phyloP scores from a whole-genome alignment of 2,797 vertebrate species.

The Pangasius macronema region DNA sequence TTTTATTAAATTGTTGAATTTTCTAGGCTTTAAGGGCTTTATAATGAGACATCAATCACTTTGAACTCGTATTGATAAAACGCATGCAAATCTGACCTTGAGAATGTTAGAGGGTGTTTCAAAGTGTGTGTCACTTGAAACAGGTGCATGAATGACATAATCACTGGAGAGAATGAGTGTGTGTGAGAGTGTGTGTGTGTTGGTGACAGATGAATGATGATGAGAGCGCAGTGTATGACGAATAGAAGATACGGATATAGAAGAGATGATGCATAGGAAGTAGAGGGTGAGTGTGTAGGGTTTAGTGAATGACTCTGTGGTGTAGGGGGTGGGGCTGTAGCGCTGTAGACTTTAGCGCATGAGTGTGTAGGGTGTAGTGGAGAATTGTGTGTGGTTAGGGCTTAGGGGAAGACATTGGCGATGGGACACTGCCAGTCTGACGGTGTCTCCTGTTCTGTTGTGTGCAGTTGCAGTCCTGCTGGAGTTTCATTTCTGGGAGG shows the following conservation, averaged over 20 bases:
- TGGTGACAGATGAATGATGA: neutral
- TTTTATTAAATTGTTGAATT: neutral
- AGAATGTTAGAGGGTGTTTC: neutral
- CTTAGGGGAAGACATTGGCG: slow-evolving; percentile 83
- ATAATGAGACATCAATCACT: neutral
- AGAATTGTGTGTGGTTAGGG: neutral
- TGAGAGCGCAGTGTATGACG: neutral
- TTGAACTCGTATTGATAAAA: neutral
- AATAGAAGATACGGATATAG: neutral
- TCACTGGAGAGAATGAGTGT: neutral
- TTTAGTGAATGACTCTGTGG: neutral
- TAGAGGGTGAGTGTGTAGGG: neutral
- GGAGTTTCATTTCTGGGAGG: slow-evolving; percentile 76
- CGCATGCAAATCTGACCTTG: neutral
- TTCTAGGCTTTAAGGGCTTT: neutral
- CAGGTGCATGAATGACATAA: neutral
- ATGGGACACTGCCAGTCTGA: slow-evolving; percentile 88
- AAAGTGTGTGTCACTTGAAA: neutral
- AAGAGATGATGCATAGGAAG: neutral
- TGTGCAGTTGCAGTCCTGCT: slow-evolving; percentile 85
- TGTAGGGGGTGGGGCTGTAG: neutral
- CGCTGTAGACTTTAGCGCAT: neutral
- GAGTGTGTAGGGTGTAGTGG: neutral
- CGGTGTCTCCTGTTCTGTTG: slow-evolving; percentile 84
- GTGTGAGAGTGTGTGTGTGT: neutral